Base-by-base conservation (phyloP, 2,888 invertebrate species). In the Aleiodes leptofemur region DNA sequence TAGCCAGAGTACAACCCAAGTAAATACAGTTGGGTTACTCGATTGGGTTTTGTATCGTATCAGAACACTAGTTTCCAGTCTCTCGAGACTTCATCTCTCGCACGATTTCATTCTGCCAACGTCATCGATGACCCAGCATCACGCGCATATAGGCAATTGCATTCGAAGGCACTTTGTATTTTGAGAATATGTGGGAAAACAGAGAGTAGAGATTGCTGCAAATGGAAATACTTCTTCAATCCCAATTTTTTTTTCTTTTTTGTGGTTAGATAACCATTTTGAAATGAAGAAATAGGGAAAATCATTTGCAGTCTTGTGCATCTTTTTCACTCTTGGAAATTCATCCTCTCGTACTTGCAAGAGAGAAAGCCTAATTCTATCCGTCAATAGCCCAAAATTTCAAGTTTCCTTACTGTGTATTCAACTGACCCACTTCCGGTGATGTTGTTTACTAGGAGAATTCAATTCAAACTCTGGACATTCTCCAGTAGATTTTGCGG, bases 401-500 rank as follows among this genome's bases (percentile, higher is more conserved):
- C 69, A 59, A 31, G 57, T 50, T 73, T 57, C 43, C 38, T 56
- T 57, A 59, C 69, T 50, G 34, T 50, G 34, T 50, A 43, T 59
- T 38, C 34, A 38, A 69, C 79, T 84, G 84, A 85, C 83, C 84
- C 78, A 84, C 79, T 84, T 84, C 78, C 74, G 73, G 66, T 34
- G 43, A 61, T 61, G 61, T 61, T 61, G 61, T 61, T 61, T 61
- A 61, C 61, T 38, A 34, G 34, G 31, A 34, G 61, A 61, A 14
- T 61, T 61, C 61, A 38, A 61, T 61, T 61, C 61, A 61, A 43
- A 38, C 61, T 61, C 38, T 61, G n/a, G 61, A 34, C 61, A 61
- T 61, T 61, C n/a, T 61, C 38, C 61, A 61, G 61, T 61, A 23
- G 23, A 61, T 61, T 61, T 61, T 38, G n/a, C 13, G n/a, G 61